These are phyloP conservation scores for Leptinotarsa texana DNA, from an alignment of 1,140 invertebrate species.

Conservation along the genomic window DNA sequence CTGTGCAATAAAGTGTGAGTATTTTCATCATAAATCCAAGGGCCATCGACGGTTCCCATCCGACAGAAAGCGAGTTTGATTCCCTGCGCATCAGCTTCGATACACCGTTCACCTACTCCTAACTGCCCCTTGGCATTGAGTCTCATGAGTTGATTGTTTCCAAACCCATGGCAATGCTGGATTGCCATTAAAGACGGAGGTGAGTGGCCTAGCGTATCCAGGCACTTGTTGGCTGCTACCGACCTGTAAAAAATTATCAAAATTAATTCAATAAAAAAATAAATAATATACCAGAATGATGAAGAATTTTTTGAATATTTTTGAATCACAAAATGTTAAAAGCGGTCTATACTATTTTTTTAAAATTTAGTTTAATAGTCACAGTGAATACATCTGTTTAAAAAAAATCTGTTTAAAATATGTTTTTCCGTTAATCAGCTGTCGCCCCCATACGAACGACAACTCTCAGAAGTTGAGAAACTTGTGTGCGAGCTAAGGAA, in stretches of 20 bases:
- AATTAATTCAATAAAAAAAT: constrained; percentile 8
- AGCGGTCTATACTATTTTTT: too few species aligned
- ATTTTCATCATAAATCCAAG: constrained; percentile 85
- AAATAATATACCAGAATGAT: too few species aligned
- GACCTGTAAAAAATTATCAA: constrained; percentile 58
- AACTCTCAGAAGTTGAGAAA: too few species aligned
- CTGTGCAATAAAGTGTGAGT: constrained; percentile 78
- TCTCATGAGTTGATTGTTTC: constrained; percentile 93
- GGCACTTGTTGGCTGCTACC: constrained; percentile 75
- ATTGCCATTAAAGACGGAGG: constrained; percentile 53
- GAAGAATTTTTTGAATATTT: too few species aligned
- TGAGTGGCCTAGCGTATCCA: constrained; percentile 71
- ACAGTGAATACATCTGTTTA: too few species aligned
- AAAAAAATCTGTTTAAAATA: too few species aligned
- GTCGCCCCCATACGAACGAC: too few species aligned
- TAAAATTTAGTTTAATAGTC: too few species aligned
- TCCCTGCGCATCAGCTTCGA: constrained; percentile 83
- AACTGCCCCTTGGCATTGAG: constrained; percentile 93
- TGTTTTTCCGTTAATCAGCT: too few species aligned
- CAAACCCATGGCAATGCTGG: constrained; percentile 86
- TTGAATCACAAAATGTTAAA: too few species aligned
- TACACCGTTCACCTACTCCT: constrained; percentile 92
- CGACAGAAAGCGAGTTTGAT: constrained; percentile 88
- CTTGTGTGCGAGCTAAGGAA: too few species aligned
- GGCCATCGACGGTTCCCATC: constrained; percentile 73